Evolutionary conservation across 2,888 invertebrate species (phyloP), one percentile per base, ranked within the genome.

Genomic region (Lymantria dispar): DNA sequence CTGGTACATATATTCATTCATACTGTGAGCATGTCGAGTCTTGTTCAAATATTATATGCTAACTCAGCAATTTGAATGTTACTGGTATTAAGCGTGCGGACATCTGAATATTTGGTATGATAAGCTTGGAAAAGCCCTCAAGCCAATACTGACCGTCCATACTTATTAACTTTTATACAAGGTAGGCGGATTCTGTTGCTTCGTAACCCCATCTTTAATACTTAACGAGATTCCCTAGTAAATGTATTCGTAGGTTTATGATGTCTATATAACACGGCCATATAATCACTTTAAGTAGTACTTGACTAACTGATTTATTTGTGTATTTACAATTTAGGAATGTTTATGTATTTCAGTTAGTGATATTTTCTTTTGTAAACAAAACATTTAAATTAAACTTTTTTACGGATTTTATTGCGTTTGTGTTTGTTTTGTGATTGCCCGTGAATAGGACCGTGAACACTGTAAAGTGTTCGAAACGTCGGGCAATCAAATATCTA

Each of bases 11-110:
- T n/a, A n/a, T 59, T 62, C 61, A 59, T 61, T 65, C 62, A 58
- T 60, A 57, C 65, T 71, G 70, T 70, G 73, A 71, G 70, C 69
- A 73, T 74, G 73, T 60, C 58, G 60, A 68, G 62, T 65, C 58
- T 51, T 56, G 51, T 52, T 64, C 68, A 69, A 72, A 78, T 80
- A 80, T 79, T 74, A 72, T 76, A 78, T 80, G 76, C 76, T 77
- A 79, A 80, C 74, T 67, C 71, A 72, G 74, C 75, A 64, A 83
- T 82, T 80, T 78, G 69, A 77, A 82, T 82, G 73, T 78, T 60
- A 63, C 63, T 50, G 62, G 64, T 67, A 62, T 62, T 60, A 60
- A 55, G 61, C 60, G 62, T 64, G 56, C 65, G 68, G 68, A 72
- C 67, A 52, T 45, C 62, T 52, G 61, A 63, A 63, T 60, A 62